Base-by-base conservation (phyloP, 1,140 invertebrate species). In the Platorchestia sp. region DNA sequence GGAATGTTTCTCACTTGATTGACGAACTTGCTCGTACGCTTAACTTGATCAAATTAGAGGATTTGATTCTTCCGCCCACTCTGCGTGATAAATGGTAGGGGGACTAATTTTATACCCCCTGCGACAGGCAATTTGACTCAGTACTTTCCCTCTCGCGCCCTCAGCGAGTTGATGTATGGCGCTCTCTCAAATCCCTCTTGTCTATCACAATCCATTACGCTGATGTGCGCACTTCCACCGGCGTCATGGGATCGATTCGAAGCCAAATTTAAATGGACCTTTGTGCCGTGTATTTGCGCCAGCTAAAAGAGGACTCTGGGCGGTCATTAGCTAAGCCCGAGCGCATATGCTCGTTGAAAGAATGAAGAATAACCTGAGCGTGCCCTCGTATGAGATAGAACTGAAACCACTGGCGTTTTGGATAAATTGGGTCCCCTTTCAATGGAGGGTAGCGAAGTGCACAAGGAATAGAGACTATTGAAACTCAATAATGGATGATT, bases 71-170 rank as follows among this genome's bases (percentile, higher is more conserved):
- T 40, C 45, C 44, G 43, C 36, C 86, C 75, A 95, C 51, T 45
- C 95, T 45, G 45, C 86, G 36, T 96, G 42, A 47, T 95, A 86
- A 95, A 87, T 95, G 87, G 47, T 43, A 87, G 90, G 90, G 42
- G 45, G 45, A 44, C 59, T 43, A n/a, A 87, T 95, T 95, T 86
- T 95, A 45, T 47, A 75, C n/a, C 45, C 42, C 89, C 47, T 47
- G 45, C 89, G 95, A 45, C 59, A 86, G 47, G 86, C 89, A n/a
- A 87, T 43, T 45, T 95, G 43, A 53, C 53, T 89, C 43, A 86
- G 87, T 44, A 87, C 93, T 87, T 86, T 95, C 90, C 93, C 40
- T 42, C 51, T 95, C 53, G 91, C 45, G 90, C 45, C 95, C 90
- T 95, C 95, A 36, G 27, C 86, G 27, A 89, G 41, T 89, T 89